phyloP scores from a whole-genome alignment of 2,888 invertebrate species.

The Ormia ochracea region DNA sequence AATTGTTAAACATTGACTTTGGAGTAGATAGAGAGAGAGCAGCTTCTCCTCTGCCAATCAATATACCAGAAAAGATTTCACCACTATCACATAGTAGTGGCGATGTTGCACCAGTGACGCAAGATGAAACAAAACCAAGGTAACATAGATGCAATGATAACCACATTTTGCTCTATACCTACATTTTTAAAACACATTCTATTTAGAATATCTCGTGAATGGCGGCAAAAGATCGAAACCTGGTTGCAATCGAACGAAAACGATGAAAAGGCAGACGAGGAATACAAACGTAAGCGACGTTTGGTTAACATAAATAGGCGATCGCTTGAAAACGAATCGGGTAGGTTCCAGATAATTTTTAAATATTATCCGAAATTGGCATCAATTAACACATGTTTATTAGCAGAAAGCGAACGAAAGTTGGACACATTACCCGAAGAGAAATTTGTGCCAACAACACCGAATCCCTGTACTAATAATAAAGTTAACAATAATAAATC shows the following conservation, averaged over 20 bases:
- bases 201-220: slow-evolving; percentile 81
- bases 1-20: slow-evolving; percentile 85
- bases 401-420: slow-evolving; percentile 86
- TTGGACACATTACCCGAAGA: slow-evolving; percentile 87
- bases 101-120: slow-evolving; percentile 67
- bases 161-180: background rate
- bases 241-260: slow-evolving; percentile 93
- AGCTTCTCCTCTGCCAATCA: slow-evolving; percentile 82
- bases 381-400: background rate
- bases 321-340: slow-evolving; percentile 90
- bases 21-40: slow-evolving; percentile 85
- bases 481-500: slow-evolving; percentile 61
- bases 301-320: slow-evolving; percentile 83
- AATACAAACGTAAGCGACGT: slow-evolving; percentile 82
- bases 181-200: background rate
- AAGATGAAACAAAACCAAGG: slow-evolving; percentile 80
- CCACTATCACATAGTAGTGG: slow-evolving; percentile 66
- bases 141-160: slow-evolving; percentile 68
- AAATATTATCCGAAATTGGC: background rate
- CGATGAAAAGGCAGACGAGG: slow-evolving; percentile 85
- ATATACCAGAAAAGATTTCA: slow-evolving; percentile 75
- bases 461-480: slow-evolving; percentile 75
- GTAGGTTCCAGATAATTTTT: slow-evolving; percentile 75
- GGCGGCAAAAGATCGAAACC: slow-evolving; percentile 93
- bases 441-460: slow-evolving; percentile 75